phyloP scores from a whole-genome alignment of 1,140 invertebrate species.

The Sycophila sp. region DNA sequence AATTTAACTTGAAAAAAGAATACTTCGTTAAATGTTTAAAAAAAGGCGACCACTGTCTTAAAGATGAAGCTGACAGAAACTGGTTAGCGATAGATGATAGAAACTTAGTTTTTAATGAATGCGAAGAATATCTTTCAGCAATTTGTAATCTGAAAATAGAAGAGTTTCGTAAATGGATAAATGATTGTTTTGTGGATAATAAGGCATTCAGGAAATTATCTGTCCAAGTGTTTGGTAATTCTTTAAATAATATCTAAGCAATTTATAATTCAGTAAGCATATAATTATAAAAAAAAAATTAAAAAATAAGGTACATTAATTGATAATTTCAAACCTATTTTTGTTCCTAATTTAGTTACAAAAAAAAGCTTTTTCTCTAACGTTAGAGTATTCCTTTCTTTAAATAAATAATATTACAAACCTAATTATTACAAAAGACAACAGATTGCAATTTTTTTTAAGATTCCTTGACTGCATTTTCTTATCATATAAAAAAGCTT shows the following conservation, averaged over 20 bases:
- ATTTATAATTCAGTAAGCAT: too few relatives aligned
- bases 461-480: too few relatives aligned
- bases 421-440: too few relatives aligned
- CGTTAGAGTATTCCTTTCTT: too few relatives aligned
- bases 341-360: too few relatives aligned
- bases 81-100: constrained; percentile 75
- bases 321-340: too few relatives aligned
- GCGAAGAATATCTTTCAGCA: constrained; percentile 68
- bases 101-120: constrained; percentile 76
- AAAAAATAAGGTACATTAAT: too few relatives aligned
- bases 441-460: too few relatives aligned
- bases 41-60: constrained; percentile 75
- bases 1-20: constrained; percentile 71
- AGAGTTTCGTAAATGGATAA: constrained; percentile 69
- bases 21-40: constrained; percentile 79
- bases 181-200: constrained; percentile 66
- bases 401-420: too few relatives aligned
- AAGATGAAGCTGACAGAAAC: constrained; percentile 78
- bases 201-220: constrained; percentile 68
- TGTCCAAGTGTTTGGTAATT: background rate
- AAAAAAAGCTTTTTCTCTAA: too few relatives aligned
- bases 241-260: background rate
- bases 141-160: constrained; percentile 62
- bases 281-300: too few relatives aligned
- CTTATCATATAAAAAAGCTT: too few relatives aligned